These are phyloP conservation scores for Terrapene triunguis DNA, from an alignment of 2,113 vertebrate genomes.

Conservation along the genomic window DNA sequence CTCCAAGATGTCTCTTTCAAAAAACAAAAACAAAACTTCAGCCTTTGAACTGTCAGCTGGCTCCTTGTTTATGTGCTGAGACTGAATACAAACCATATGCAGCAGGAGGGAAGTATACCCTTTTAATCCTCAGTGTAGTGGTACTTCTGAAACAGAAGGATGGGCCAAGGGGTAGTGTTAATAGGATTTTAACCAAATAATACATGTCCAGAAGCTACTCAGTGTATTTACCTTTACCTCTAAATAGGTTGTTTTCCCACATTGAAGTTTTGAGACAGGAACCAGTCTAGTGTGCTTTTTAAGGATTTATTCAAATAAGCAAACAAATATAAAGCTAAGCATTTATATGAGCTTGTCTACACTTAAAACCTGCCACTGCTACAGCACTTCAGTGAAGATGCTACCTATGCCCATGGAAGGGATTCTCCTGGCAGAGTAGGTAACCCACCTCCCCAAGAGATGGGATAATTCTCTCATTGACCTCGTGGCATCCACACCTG, in stretches of 20 bases:
- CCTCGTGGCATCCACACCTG: fast-evolving
- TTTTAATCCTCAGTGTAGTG: background rate
- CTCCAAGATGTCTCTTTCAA: conserved; percentile 58
- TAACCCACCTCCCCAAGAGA: background rate
- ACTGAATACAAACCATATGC: background rate
- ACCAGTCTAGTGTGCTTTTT: background rate
- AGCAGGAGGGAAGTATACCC: background rate
- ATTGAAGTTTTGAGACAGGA: background rate
- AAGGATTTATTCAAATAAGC: background rate
- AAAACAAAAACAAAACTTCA: conserved; percentile 28
- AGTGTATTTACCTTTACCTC: background rate
- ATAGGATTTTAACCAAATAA: background rate
- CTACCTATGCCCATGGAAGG: background rate
- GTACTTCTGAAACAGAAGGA: background rate
- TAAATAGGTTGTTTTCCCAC: background rate
- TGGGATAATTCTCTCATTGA: background rate
- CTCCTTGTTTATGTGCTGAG: background rate
- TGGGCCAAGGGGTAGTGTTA: background rate
- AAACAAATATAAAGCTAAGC: background rate
- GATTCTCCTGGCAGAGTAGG: background rate
- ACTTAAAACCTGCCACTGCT: background rate
- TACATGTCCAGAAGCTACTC: background rate
- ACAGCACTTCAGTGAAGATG: background rate
- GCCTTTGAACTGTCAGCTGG: conserved; percentile 60
- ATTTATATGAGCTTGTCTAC: background rate